Evolutionary conservation across 2,888 invertebrate species (phyloP).

Genomic region (Tetheella fluctuosa): DNA sequence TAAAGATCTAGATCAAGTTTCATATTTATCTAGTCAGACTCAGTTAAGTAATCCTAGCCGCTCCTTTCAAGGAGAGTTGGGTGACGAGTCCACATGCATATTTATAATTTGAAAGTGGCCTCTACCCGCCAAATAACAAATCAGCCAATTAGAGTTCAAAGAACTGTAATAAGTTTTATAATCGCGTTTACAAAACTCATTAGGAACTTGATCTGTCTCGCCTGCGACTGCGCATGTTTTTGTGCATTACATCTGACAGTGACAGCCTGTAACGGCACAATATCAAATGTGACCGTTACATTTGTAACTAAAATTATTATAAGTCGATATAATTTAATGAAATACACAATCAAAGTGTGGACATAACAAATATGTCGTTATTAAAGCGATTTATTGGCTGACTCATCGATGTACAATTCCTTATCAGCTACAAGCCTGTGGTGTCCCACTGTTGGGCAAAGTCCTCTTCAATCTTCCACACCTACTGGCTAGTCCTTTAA

Average conservation of each 20-base stretch:
- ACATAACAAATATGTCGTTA: background rate
- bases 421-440: background rate
- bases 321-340: background rate
- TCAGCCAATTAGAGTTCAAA: constrained; percentile 21
- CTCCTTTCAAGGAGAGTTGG: constrained; percentile 12
- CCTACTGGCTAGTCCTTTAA: too few species aligned
- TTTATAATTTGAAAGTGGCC: constrained; percentile 15
- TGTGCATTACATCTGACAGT: constrained; percentile 23
- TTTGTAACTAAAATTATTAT: background rate
- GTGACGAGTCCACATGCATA: constrained; percentile 8
- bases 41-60: background rate
- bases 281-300: constrained; percentile 7
- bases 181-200: constrained; percentile 12
- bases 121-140: constrained; percentile 15
- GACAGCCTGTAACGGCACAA: constrained; percentile 4
- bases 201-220: constrained; percentile 19
- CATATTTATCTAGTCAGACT: background rate
- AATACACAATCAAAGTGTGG: background rate
- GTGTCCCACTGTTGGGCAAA: too few species aligned
- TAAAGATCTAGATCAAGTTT: background rate
- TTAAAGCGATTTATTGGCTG: background rate
- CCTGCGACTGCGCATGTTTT: constrained; percentile 28
- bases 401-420: background rate
- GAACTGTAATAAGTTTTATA: constrained; percentile 15
- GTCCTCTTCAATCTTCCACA: too few species aligned